phyloP scores from a whole-genome alignment of 2,113 vertebrate genomes.

The Nestor notabilis region DNA sequence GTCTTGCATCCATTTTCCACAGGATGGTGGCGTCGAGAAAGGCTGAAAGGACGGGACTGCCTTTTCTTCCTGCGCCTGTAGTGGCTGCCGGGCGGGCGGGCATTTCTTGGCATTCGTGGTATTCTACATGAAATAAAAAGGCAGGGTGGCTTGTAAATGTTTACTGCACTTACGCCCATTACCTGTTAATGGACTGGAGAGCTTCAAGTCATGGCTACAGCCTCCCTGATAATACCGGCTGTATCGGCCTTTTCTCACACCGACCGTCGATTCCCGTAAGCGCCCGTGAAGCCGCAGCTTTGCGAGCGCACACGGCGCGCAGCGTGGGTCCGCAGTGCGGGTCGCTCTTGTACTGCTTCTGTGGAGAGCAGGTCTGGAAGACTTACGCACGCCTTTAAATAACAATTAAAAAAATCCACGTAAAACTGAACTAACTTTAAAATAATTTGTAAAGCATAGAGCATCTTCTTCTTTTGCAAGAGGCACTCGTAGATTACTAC shows the following conservation, averaged over 20 bases:
- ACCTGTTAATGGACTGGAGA: neutral
- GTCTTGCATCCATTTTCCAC: neutral
- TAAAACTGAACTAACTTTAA: neutral
- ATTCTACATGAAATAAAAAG: neutral
- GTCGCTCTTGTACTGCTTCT: accelerated
- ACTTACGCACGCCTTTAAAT: neutral
- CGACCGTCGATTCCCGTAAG: accelerated
- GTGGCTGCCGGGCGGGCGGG: accelerated
- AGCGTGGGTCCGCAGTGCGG: accelerated
- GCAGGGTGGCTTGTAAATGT: neutral
- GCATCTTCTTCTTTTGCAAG: neutral
- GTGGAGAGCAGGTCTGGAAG: accelerated
- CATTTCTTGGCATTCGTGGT: neutral
- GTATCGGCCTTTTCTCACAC: neutral
- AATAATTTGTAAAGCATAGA: neutral
- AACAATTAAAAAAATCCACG: neutral
- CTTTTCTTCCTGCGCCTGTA: neutral
- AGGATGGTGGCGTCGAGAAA: accelerated
- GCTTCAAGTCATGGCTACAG: neutral
- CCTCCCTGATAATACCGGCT: neutral
- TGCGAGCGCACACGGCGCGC: accelerated
- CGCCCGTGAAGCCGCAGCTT: accelerated
- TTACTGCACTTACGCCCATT: neutral
- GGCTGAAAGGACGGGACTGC: neutral
- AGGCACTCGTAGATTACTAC: neutral